Conservation (phyloP, 2,113 vertebrate genomes). For the Anolis carolinensis region DNA sequence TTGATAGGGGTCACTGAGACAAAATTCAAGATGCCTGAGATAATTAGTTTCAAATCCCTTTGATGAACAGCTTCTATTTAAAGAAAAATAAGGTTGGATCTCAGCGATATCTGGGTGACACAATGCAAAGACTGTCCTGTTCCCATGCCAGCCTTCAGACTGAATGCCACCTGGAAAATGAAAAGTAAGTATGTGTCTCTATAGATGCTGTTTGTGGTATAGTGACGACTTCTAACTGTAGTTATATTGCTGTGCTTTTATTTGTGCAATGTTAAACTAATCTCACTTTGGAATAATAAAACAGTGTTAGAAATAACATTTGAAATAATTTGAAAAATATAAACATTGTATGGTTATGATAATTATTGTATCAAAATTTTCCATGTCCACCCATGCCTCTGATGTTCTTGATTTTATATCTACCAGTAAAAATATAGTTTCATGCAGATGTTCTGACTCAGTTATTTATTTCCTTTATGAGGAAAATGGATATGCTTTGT, state of each 20-base stretch:
- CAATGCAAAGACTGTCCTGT: neutral
- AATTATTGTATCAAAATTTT: too few species aligned
- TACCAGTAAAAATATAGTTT: neutral
- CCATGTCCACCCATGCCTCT: neutral
- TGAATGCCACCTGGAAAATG: neutral
- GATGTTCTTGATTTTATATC: neutral
- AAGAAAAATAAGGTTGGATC: neutral
- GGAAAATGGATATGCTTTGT: neutral
- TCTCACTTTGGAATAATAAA: too few species aligned
- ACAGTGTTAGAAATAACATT: too few species aligned
- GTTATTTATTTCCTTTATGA: neutral
- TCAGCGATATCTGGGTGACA: slow-evolving; percentile 11
- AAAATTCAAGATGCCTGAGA: neutral
- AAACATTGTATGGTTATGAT: too few species aligned
- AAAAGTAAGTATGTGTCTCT: neutral
- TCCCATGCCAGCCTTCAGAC: neutral
- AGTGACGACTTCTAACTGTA: neutral
- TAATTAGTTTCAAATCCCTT: slow-evolving; percentile 21
- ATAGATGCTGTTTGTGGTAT: neutral
- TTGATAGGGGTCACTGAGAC: neutral
- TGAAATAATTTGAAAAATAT: too few species aligned
- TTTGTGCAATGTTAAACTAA: neutral
- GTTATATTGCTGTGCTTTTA: neutral
- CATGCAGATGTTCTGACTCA: neutral
- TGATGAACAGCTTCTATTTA: slow-evolving; percentile 29